phyloP scores from a whole-genome alignment of 2,113 vertebrate genomes.

The Sapayoa aenigma region DNA sequence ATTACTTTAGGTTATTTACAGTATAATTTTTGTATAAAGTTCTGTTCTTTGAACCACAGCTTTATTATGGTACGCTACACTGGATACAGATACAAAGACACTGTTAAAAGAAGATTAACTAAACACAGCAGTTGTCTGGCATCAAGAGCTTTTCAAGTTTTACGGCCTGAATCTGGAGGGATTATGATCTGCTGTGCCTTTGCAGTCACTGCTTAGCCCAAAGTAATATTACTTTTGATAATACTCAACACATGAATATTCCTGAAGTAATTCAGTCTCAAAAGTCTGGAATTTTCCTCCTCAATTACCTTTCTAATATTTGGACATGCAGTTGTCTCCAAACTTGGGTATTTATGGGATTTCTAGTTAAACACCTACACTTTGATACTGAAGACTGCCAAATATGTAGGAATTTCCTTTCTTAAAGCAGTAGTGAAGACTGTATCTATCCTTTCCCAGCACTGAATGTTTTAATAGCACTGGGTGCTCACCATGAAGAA shows the following conservation, averaged over 20 bases:
- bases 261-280: conserved; percentile 73
- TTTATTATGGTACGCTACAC: conserved; percentile 87
- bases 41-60: conserved; percentile 81
- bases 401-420: conserved; percentile 80
- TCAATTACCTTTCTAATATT: conserved; percentile 73
- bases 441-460: conserved; percentile 73
- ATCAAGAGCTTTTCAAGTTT: conserved; percentile 74
- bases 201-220: conserved; percentile 83
- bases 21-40: conserved; percentile 78
- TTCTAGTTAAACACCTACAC: conserved; percentile 76
- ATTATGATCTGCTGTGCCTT: conserved; percentile 82
- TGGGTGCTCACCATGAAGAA: conserved; percentile 77
- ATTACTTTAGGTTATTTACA: conserved; percentile 77
- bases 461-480: conserved; percentile 80
- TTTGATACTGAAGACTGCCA: conserved; percentile 83
- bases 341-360: conserved; percentile 78
- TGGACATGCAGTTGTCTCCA: conserved; percentile 75
- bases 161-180: conserved; percentile 75
- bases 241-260: conserved; percentile 69
- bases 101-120: conserved; percentile 76
- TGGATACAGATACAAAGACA: conserved; percentile 83
- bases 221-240: conserved; percentile 79
- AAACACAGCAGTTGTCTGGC: conserved; percentile 79
- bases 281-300: conserved; percentile 71
- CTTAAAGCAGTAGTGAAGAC: conserved; percentile 75